Evolutionary conservation across 2,888 invertebrate species (phyloP).

Genomic region (Drosophila barbarae): DNA sequence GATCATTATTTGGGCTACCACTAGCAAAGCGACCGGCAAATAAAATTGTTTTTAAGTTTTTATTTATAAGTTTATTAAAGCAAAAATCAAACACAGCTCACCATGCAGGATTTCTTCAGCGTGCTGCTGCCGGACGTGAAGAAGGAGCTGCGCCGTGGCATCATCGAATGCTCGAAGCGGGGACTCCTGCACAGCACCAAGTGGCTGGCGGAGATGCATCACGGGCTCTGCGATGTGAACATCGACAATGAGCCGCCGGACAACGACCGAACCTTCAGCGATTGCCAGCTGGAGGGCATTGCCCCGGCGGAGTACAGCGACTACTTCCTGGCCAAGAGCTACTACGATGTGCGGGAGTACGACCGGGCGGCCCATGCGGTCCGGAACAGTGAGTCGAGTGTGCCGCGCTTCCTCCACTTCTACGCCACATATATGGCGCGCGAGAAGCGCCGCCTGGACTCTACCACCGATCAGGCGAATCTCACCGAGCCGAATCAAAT

Average conservation of each 20-base stretch:
- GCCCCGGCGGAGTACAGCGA: conserved; percentile 83
- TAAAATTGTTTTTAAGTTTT: conserved; percentile 26
- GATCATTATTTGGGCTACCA: neutral
- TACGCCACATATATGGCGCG: conserved; percentile 93
- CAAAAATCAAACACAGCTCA: neutral
- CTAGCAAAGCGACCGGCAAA: conserved; percentile 49
- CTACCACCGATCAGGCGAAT: conserved; percentile 84
- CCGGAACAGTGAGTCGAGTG: conserved; percentile 85
- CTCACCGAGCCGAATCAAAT: conserved; percentile 77
- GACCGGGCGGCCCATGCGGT: conserved; percentile 91
- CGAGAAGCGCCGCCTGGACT: conserved; percentile 93
- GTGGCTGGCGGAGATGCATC: conserved; percentile 93
- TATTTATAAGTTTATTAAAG: neutral
- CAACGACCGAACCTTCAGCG: conserved; percentile 52
- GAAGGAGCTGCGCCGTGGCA: conserved; percentile 83
- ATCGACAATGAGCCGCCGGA: conserved; percentile 49
- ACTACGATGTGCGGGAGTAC: conserved; percentile 94
- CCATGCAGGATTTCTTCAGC: conserved; percentile 73
- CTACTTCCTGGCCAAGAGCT: conserved; percentile 90
- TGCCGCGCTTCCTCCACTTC: conserved; percentile 90
- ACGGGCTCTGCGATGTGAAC: conserved; percentile 85
- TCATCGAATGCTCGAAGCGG: conserved; percentile 88
- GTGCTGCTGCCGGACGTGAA: conserved; percentile 84
- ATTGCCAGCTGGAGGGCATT: conserved; percentile 73
- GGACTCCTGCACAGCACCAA: conserved; percentile 90